Evolutionary conservation across 2,888 invertebrate genomes (phyloP), one percentile per base, ranked within the genome.

Genomic region (Lycia hirtaria): DNA sequence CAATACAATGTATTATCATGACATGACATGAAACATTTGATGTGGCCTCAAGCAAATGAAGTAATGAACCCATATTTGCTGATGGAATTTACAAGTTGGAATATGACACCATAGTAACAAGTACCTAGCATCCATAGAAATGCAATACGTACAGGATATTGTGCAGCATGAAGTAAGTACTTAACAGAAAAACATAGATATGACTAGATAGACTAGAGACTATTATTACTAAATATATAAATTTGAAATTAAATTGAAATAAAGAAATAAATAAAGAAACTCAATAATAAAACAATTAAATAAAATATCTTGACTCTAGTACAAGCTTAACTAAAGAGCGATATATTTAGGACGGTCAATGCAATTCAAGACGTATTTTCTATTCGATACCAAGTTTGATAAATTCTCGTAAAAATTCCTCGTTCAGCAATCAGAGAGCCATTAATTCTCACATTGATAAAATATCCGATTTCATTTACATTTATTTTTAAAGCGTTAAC

Each of bases 111-210:
- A 24, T 57, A 65, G 60, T 48, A 7, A 22, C n/a, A 51, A 35
- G 49, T 55, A 60, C 52, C 17, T 35, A 30, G 78, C 67, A 75
- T 60, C 76, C 77, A 22, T 78, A 78, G 64, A 74, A 78, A 71
- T 78, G 78, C 75, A 70, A 61, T 59, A 3, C 1, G 6, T 10
- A 38, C 12, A 41, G 30, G 3, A 37, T n/a, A 30, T 32, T 15
- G 26, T 50, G 33, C 14, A 44, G n/a, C n/a, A n/a, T n/a, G n/a
- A n/a, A n/a, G n/a, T n/a, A n/a, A n/a, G n/a, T n/a, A n/a, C n/a
- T n/a, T n/a, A n/a, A n/a, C n/a, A 40, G 19, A 24, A 40, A 32
- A 54, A 4, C 4, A 9, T 19, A 9, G 10, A 3, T 10, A 19
- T 38, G 12, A n/a, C n/a, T n/a, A 30, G 3, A 30, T 30, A 12